phyloP scores from a whole-genome alignment of 2,113 vertebrate genomes.

The Arizona elegans region DNA sequence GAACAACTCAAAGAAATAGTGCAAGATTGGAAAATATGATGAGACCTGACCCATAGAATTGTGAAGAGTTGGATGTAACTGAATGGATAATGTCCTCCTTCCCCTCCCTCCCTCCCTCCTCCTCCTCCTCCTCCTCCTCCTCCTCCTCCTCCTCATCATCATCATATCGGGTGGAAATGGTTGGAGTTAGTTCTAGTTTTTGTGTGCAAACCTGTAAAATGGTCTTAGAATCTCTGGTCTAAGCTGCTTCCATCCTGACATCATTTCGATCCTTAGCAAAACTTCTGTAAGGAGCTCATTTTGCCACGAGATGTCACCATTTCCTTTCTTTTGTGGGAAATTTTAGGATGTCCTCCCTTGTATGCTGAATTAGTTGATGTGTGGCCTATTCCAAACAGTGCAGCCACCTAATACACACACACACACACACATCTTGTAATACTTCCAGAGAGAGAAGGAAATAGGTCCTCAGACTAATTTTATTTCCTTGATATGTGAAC shows the following conservation, averaged over 20 bases:
- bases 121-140: too few species aligned
- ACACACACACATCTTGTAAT: slow-evolving; percentile 25
- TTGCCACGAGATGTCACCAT: slow-evolving; percentile 72
- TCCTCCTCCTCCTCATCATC: too few species aligned
- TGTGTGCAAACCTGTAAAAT: neutral
- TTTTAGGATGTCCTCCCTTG: neutral
- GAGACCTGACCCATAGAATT: too few species aligned
- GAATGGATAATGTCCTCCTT: too few species aligned
- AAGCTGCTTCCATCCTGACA: neutral
- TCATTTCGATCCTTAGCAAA: neutral
- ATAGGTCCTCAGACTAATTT: slow-evolving; percentile 44
- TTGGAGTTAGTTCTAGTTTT: neutral
- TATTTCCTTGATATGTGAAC: slow-evolving; percentile 31
- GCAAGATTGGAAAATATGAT: neutral
- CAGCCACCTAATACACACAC: neutral
- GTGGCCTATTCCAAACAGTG: slow-evolving; percentile 38
- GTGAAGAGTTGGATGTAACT: too few species aligned
- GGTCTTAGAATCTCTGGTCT: neutral
- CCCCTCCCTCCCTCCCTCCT: too few species aligned
- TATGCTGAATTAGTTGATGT: slow-evolving; percentile 45
- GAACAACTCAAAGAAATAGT: neutral
- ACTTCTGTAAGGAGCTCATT: neutral
- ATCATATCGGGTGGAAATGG: neutral
- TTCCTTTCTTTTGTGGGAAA: slow-evolving; percentile 56
- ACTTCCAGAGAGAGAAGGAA: neutral